Conservation (phyloP, 2,888 invertebrate species). For the Leptopilina myrica region DNA sequence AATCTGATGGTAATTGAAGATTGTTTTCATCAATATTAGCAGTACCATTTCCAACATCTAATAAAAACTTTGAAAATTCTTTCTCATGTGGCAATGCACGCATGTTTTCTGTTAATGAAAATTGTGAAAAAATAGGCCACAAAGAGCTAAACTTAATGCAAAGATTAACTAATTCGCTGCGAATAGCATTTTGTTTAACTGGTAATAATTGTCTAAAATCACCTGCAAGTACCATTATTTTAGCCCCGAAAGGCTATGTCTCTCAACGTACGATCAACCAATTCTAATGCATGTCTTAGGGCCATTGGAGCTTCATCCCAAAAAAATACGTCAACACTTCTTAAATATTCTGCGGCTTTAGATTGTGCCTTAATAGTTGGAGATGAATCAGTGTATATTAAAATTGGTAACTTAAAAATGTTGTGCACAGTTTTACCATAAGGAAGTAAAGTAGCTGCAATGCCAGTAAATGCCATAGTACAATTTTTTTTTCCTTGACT, state of each 20-base stretch:
- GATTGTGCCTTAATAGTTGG: conserved; percentile 44
- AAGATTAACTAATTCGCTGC: conserved; percentile 4
- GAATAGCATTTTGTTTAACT: conserved; percentile 31
- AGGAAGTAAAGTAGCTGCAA: conserved; percentile 48
- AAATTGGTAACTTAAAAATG: conserved; percentile 63
- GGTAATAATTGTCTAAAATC: conserved; percentile 52
- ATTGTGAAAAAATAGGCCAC: neutral
- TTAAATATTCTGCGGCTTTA: conserved; percentile 16
- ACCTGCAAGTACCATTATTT: conserved; percentile 55
- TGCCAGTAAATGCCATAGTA: conserved; percentile 51
- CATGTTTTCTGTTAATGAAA: conserved; percentile 9
- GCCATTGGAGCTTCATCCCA: conserved; percentile 49
- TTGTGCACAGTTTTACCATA: conserved; percentile 68
- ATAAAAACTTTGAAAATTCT: conserved; percentile 36
- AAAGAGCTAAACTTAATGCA: neutral
- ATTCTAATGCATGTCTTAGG: conserved; percentile 51
- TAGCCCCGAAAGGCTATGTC: conserved; percentile 60
- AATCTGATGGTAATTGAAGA: neutral
- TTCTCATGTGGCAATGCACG: conserved; percentile 45
- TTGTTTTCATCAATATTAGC: neutral
- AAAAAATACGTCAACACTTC: conserved; percentile 45
- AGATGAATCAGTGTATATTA: conserved; percentile 45
- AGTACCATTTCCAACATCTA: neutral
- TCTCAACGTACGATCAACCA: conserved; percentile 55
- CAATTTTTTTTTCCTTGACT: conserved; percentile 42